phyloP scores from a whole-genome alignment of 2,888 invertebrate species.

The Fissipunctia ypsillon region DNA sequence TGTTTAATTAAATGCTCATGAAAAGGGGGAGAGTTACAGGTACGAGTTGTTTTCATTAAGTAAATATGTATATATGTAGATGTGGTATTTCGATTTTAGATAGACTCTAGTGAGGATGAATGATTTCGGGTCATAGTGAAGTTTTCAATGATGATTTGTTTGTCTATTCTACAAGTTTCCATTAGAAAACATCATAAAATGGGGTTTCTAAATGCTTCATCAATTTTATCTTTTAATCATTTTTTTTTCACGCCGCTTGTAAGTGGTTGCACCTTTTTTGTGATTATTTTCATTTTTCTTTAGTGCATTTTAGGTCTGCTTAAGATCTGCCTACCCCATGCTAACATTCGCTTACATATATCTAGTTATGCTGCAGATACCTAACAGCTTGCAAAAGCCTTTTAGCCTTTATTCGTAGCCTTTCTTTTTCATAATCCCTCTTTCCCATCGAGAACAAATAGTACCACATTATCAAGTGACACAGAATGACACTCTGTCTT shows the following conservation, averaged over 20 bases:
- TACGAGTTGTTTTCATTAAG: slow-evolving; percentile 24
- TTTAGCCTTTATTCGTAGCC: not conserved
- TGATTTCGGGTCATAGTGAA: not conserved
- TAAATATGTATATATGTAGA: slow-evolving; percentile 21
- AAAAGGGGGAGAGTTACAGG: slow-evolving; percentile 30
- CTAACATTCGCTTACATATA: not conserved
- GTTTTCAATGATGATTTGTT: not conserved
- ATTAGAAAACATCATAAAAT: not conserved
- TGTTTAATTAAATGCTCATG: slow-evolving; percentile 70
- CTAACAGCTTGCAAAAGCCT: not conserved
- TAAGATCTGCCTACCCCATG: not conserved
- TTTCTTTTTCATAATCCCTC: not conserved
- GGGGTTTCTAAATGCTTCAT: not conserved
- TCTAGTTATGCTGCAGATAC: not conserved
- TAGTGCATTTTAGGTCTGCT: not conserved
- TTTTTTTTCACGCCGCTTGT: not conserved
- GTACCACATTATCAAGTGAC: slow-evolving; percentile 14
- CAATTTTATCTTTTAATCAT: not conserved
- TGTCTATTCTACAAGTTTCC: not conserved
- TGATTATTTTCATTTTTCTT: not conserved
- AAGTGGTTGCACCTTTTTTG: not conserved
- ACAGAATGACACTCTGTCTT: slow-evolving; percentile 10
- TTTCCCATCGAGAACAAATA: slow-evolving; percentile 9
- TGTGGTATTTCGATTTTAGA: not conserved
- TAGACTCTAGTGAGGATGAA: not conserved